phyloP scores from a whole-genome alignment of 2,797 vertebrate species.

The Bovichtus diacanthus region DNA sequence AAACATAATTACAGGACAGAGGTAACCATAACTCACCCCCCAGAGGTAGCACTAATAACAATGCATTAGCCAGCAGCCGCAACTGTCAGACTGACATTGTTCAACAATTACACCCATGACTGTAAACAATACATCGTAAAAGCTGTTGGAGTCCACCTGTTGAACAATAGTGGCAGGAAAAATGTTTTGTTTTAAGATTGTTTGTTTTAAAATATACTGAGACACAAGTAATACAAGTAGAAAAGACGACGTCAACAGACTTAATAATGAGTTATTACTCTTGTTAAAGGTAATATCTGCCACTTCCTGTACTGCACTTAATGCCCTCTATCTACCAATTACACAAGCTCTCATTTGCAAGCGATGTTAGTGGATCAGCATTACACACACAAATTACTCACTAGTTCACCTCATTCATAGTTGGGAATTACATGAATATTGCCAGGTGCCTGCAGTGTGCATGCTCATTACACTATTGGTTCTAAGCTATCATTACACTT shows the following conservation, averaged over 20 bases:
- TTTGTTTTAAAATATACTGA: conserved; percentile 14
- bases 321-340: conserved; percentile 35
- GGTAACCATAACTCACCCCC: conserved; percentile 45
- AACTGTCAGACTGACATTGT: conserved; percentile 50
- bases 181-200: no score
- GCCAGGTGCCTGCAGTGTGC: conserved; percentile 20
- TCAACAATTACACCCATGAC: conserved; percentile 42
- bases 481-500: conserved; percentile 40
- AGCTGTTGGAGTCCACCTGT: conserved; percentile 32
- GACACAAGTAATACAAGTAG: conserved; percentile 7
- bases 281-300: conserved; percentile 27
- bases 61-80: conserved; percentile 36
- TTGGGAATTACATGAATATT: conserved; percentile 56
- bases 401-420: conserved; percentile 45
- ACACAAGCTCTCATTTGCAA: conserved; percentile 28
- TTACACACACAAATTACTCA: conserved; percentile 57
- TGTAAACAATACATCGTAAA: conserved; percentile 36
- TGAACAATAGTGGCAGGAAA: not conserved
- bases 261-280: conserved; percentile 10
- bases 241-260: not conserved
- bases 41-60: conserved; percentile 49
- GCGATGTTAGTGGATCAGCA: conserved; percentile 28
- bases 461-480: conserved; percentile 34
- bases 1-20: conserved; percentile 74
- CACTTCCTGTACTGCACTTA: conserved; percentile 16